Conservation (phyloP, 2,797 vertebrate species). For the Vipera latastei region DNA sequence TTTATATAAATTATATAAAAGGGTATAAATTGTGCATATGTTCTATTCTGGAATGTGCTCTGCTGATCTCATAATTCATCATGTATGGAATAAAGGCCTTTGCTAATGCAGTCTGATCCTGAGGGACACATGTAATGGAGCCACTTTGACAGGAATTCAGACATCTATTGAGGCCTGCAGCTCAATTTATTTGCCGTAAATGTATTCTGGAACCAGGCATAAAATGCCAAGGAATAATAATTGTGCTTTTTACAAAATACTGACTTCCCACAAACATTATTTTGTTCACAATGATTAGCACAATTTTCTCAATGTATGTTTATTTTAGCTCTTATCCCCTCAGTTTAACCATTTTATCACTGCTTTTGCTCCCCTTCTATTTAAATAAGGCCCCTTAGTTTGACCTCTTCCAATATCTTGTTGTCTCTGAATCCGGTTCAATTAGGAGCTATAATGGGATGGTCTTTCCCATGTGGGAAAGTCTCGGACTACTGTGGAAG, state of each 20-base stretch:
- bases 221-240: conserved; percentile 32
- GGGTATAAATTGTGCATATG: not conserved
- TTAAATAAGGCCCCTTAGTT: not conserved
- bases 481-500: not conserved
- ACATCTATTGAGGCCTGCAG: conserved; percentile 62
- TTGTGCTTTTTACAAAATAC: not conserved
- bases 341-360: conserved; percentile 27
- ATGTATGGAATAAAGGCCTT: conserved; percentile 60
- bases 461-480: not conserved
- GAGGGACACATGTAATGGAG: conserved; percentile 70
- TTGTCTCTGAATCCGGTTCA: not conserved
- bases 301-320: conserved; percentile 51
- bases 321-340: conserved; percentile 28
- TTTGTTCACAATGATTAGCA: conserved; percentile 51
- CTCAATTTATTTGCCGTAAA: conserved; percentile 63
- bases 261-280: conserved; percentile 49
- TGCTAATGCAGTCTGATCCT: conserved; percentile 71
- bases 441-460: not conserved
- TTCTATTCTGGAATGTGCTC: conserved; percentile 54
- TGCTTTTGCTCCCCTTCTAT: not conserved
- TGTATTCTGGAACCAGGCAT: conserved; percentile 2
- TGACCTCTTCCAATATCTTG: not conserved
- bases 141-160: conserved; percentile 71
- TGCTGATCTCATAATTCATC: conserved; percentile 61
- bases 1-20: not conserved